Conservation (phyloP, 2,113 vertebrate genomes). For the Nibea albiflora region DNA sequence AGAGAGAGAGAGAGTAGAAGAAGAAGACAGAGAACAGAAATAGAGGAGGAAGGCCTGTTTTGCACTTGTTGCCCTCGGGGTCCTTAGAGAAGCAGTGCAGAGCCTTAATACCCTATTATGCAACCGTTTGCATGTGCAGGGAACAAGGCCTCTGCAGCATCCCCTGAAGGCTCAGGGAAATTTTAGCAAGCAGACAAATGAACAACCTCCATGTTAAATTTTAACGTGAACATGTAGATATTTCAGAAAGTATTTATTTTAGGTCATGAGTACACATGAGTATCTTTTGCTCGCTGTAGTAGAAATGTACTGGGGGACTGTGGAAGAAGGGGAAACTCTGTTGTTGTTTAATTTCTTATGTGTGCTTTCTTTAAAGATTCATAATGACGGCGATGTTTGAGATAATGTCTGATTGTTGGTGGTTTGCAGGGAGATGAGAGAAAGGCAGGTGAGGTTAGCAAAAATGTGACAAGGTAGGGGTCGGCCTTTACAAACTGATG, state of each 20-base stretch:
- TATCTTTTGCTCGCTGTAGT: neutral
- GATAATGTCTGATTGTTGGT: neutral
- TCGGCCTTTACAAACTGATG: neutral
- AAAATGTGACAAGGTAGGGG: neutral
- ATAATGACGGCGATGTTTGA: constrained; percentile 3
- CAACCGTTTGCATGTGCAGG: constrained; percentile 40
- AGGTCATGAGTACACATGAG: neutral
- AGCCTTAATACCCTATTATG: constrained; percentile 39
- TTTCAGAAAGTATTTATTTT: neutral
- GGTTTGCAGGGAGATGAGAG: constrained; percentile 1
- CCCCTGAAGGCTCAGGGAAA: neutral
- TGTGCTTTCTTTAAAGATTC: constrained; percentile 23
- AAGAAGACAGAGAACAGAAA: constrained; percentile 21
- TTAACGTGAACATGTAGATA: neutral
- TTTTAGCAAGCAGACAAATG: constrained; percentile 15
- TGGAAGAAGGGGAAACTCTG: neutral
- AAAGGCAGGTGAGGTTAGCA: neutral
- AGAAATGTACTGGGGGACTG: neutral
- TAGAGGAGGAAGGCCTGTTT: constrained; percentile 40
- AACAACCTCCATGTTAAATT: constrained; percentile 6
- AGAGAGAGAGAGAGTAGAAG: neutral
- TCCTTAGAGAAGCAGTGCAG: neutral
- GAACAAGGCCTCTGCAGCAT: constrained; percentile 6
- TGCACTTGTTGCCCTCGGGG: neutral
- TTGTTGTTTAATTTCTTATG: constrained; percentile 33